These are phyloP conservation scores for Apotomis betuletana DNA, from an alignment of 2,888 invertebrate species.

Conservation along the genomic window DNA sequence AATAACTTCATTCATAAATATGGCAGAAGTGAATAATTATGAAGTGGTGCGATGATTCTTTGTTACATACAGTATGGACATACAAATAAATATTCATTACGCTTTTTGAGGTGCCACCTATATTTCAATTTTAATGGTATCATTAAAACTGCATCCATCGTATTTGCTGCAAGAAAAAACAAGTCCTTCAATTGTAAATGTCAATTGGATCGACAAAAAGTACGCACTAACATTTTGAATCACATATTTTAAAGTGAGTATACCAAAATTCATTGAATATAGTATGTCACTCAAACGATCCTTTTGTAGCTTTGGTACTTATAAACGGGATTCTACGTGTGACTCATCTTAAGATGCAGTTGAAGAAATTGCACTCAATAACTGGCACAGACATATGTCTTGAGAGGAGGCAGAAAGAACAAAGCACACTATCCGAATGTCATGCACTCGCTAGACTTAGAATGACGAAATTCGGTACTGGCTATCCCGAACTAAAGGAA, in stretches of 20 bases:
- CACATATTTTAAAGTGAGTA: neutral
- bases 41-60: constrained; percentile 18
- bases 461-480: no score
- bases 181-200: neutral
- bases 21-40: constrained; percentile 28
- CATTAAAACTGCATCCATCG: constrained; percentile 29
- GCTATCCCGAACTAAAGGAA: no score
- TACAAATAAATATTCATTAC: constrained; percentile 33
- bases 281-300: no score
- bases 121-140: constrained; percentile 28
- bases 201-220: neutral
- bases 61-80: constrained; percentile 25
- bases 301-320: no score
- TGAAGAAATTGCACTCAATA: no score
- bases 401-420: no score
- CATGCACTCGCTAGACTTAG: no score
- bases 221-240: neutral
- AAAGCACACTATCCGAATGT: no score
- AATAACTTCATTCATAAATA: constrained; percentile 38
- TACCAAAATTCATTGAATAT: no score
- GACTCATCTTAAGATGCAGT: no score
- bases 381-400: no score
- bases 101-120: constrained; percentile 18
- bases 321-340: no score
- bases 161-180: constrained; percentile 1